Evolutionary conservation across 2,113 vertebrate species (phyloP).

Genomic region (Ailurus styani): DNA sequence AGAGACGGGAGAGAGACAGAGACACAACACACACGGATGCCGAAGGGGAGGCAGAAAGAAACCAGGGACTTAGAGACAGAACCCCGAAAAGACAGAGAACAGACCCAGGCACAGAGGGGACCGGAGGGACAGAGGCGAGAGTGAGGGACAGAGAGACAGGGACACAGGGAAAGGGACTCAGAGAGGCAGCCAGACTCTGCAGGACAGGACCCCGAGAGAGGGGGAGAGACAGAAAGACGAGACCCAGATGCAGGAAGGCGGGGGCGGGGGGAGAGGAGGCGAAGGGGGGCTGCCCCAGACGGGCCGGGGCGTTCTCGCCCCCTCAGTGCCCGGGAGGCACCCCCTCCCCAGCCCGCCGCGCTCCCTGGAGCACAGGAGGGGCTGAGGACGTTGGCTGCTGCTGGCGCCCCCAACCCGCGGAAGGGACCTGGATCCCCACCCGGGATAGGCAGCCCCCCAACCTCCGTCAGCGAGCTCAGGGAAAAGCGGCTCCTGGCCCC

Average conservation of each 20-base stretch:
- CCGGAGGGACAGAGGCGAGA: not conserved
- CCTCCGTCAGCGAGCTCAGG: conserved; percentile 24
- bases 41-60: not conserved
- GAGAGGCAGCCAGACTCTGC: not conserved
- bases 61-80: not conserved
- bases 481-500: not conserved
- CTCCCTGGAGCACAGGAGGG: not conserved
- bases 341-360: not conserved
- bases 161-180: not conserved
- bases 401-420: not conserved
- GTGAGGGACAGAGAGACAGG: not conserved
- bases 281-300: not conserved
- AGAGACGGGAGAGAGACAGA: not conserved
- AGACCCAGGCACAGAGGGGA: not conserved
- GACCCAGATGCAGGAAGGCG: conserved; percentile 10
- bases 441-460: not conserved
- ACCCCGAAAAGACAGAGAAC: not conserved
- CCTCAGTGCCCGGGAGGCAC: not conserved
- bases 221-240: not conserved
- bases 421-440: not conserved
- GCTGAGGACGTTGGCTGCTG: not conserved
- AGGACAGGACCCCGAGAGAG: not conserved
- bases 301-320: not conserved
- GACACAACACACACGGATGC: not conserved
- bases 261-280: not conserved